Evolutionary conservation across 1,140 invertebrate genomes (phyloP).

Genomic region (Brachionus angularis): DNA sequence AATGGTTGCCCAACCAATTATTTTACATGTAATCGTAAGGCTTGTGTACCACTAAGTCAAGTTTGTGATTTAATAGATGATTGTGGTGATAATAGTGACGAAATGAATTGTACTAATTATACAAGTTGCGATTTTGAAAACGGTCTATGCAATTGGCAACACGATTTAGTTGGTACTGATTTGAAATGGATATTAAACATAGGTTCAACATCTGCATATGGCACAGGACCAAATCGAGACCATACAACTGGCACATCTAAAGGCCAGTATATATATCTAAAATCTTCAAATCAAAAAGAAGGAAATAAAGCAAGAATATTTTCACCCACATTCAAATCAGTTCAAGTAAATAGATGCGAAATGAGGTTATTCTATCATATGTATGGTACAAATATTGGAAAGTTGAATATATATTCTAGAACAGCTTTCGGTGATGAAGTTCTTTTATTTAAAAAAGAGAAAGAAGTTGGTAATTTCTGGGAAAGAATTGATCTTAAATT

Average conservation of each 20-base stretch:
- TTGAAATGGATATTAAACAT: constrained; percentile 49
- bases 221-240: constrained; percentile 70
- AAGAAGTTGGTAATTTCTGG: background rate
- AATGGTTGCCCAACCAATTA: constrained; percentile 47
- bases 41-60: constrained; percentile 48
- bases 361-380: constrained; percentile 47
- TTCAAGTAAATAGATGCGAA: constrained; percentile 45
- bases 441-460: background rate
- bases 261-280: constrained; percentile 1
- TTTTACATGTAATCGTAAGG: constrained; percentile 52
- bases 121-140: constrained; percentile 35
- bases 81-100: constrained; percentile 43
- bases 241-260: constrained; percentile 62
- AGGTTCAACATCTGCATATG: constrained; percentile 58
- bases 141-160: constrained; percentile 51
- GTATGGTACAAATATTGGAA: constrained; percentile 49
- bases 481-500: constrained; percentile 5
- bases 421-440: background rate
- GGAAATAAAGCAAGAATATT: background rate
- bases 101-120: constrained; percentile 6
- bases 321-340: background rate
- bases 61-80: constrained; percentile 42
- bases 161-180: constrained; percentile 49
- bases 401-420: background rate
- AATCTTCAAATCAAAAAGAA: background rate